These are phyloP conservation scores for Falco concolor DNA, from an alignment of 2,797 vertebrate species.

Conservation along the genomic window DNA sequence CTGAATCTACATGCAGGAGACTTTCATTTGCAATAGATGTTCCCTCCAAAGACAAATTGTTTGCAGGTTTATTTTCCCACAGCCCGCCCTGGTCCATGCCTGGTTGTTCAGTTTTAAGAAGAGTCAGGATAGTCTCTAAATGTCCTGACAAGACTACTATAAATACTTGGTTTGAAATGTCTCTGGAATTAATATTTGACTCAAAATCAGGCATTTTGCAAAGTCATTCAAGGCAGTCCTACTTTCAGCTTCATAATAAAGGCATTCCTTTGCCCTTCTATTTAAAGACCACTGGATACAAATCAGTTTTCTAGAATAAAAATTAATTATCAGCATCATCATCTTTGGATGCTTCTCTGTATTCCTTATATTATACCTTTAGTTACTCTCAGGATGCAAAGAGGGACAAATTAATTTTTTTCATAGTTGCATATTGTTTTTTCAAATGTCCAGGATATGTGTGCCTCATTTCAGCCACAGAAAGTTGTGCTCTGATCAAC, in stretches of 20 bases:
- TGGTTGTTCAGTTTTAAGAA: not conserved
- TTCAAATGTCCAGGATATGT: not conserved
- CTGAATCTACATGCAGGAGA: not conserved
- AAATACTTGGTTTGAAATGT: not conserved
- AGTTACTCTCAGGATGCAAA: not conserved
- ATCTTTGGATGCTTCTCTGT: not conserved
- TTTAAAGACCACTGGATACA: not conserved
- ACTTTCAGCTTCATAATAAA: not conserved
- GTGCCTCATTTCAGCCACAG: not conserved
- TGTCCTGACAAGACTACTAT: not conserved
- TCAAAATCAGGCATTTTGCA: not conserved
- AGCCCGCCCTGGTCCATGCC: accelerated
- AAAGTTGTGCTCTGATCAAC: not conserved
- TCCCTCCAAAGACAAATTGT: not conserved
- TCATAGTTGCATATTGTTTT: not conserved
- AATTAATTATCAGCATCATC: not conserved
- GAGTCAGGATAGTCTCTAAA: not conserved
- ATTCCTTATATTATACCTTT: not conserved
- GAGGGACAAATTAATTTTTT: not conserved
- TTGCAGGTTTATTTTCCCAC: not conserved
- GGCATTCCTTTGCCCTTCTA: not conserved
- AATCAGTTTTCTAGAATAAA: not conserved
- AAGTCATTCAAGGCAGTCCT: not conserved
- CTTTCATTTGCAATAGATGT: not conserved
- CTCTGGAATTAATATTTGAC: not conserved